These are phyloP conservation scores for Origma solitaria DNA, from an alignment of 2,113 vertebrate genomes.

Conservation along the genomic window DNA sequence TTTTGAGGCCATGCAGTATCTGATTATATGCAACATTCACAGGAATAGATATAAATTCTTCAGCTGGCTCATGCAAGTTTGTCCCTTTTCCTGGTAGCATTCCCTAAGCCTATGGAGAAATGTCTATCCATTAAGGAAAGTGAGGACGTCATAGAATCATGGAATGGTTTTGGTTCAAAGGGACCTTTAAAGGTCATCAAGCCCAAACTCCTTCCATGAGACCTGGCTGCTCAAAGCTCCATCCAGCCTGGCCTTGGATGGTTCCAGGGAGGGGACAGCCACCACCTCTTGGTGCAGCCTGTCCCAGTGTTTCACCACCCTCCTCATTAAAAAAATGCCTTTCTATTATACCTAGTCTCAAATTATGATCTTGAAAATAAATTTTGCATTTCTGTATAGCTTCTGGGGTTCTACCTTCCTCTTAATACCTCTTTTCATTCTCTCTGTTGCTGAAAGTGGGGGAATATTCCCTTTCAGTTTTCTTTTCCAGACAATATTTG, in stretches of 20 bases:
- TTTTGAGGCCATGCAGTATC: too few relatives aligned
- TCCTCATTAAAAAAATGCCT: background rate
- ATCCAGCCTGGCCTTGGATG: background rate
- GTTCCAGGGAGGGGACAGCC: background rate
- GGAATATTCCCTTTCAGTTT: background rate
- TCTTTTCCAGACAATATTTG: background rate
- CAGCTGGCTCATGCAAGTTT: too few relatives aligned
- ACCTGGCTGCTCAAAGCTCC: too few relatives aligned
- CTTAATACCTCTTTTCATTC: background rate
- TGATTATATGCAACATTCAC: too few relatives aligned
- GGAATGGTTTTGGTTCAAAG: too few relatives aligned
- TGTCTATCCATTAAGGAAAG: too few relatives aligned
- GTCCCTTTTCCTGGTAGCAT: too few relatives aligned
- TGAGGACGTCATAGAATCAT: too few relatives aligned
- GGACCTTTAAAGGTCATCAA: too few relatives aligned
- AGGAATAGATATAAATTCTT: too few relatives aligned
- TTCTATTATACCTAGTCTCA: background rate
- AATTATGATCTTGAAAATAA: background rate
- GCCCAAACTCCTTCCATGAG: too few relatives aligned
- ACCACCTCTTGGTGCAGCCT: background rate
- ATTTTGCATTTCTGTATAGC: rapidly evolving
- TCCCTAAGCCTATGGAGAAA: too few relatives aligned
- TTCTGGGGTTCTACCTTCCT: background rate
- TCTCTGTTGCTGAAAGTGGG: background rate
- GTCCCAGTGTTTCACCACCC: background rate